Base-by-base conservation (phyloP, 2,797 vertebrate genomes). In the Pantherophis alleghaniensis region DNA sequence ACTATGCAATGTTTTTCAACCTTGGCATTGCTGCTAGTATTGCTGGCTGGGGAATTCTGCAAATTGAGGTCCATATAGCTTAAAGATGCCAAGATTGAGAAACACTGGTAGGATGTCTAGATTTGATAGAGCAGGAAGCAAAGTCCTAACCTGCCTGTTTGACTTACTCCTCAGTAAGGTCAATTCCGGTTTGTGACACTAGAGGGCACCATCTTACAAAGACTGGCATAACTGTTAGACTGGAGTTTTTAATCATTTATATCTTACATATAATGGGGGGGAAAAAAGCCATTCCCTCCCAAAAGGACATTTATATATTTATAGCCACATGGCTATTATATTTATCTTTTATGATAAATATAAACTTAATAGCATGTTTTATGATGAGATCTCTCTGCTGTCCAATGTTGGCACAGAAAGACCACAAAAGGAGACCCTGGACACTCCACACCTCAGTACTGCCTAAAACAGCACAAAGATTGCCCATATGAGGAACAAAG, bases 121-220 rank as follows among this genome's bases (percentile, higher is more conserved):
- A 89, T 16, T 83, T 26, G 57, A 57, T 91, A 60, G 61, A 88
- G 32, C 86, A 47, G 57, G 47, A 89, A 86, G 69, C 57, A 63
- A 63, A 79, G 37, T 63, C 11, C 63, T 28, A 42, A 83, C 11
- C 74, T 57, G 55, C 9, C 24, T n/a, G 55, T n/a, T 60, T 37
- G 10, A 20, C 12, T 86, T 10, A 26, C 16, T 87, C 37, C 61
- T 12, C 53, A 32, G 12, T 51, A 55, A 24, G 7, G 7, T 42
- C 61, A 56, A 59, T 59, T 13, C 53, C 32, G 10, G 32, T 28
- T 10, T 18, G 28, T n/a, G 69, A 22, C 90, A 47, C 86, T 3
- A 93, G 93, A 60, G 90, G 90, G 90, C 90, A 37, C 90, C 59
- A 86, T 89, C 2, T n/a, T 55, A 91, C 87, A 42, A 91, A 69